Conservation (phyloP, 2,797 vertebrate genomes). For the Myotis daubentonii region DNA sequence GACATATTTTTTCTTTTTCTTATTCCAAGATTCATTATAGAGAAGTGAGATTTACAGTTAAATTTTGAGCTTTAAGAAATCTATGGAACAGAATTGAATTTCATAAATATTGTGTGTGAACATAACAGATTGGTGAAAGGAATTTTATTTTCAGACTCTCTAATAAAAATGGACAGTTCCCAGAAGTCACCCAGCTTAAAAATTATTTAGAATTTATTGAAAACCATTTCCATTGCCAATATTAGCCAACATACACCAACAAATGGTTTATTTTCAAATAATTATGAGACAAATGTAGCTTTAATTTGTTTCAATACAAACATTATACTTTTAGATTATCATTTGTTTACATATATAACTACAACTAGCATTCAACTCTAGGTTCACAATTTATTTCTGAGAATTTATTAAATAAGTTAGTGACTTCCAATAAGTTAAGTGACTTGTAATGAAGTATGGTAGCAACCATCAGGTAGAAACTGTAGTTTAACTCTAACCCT, state of each 20-base stretch:
- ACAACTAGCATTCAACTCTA: background rate
- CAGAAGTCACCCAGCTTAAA: background rate
- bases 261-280: slow-evolving; percentile 40
- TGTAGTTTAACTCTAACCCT: too few relatives aligned
- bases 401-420: background rate
- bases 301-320: slow-evolving; percentile 2
- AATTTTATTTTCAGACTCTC: slow-evolving; percentile 40
- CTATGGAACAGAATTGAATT: background rate
- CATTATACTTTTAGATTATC: background rate
- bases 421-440: background rate
- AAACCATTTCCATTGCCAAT: background rate
- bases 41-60: background rate
- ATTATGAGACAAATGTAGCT: background rate
- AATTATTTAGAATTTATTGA: background rate
- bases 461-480: too few relatives aligned
- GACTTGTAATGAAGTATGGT: background rate
- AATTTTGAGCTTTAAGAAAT: slow-evolving; percentile 52
- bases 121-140: background rate
- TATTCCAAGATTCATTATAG: slow-evolving; percentile 48
- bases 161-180: slow-evolving; percentile 1
- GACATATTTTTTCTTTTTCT: slow-evolving; percentile 7
- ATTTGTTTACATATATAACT: background rate
- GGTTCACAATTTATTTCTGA: background rate
- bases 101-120: slow-evolving; percentile 39
- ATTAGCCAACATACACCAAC: background rate